These are phyloP conservation scores for Asarcornis scutulata DNA, from an alignment of 2,113 vertebrate genomes.

Conservation along the genomic window DNA sequence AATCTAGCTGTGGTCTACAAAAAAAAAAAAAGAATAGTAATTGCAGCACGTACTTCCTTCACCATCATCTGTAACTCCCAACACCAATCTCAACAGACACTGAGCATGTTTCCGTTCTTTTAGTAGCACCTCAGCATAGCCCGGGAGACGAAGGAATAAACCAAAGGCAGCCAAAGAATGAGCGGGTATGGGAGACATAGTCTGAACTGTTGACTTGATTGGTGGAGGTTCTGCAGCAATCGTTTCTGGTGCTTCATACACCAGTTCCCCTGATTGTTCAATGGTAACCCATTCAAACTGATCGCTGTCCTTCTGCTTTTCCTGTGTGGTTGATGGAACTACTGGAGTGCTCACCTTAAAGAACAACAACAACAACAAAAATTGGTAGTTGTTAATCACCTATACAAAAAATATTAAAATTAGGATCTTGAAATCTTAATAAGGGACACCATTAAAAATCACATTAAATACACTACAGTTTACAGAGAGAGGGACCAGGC, in stretches of 20 bases:
- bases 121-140: constrained; percentile 96
- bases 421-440: not conserved
- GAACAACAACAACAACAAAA: not conserved
- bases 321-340: constrained; percentile 90
- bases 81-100: constrained; percentile 95
- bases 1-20: constrained; percentile 32
- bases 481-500: not conserved
- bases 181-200: constrained; percentile 96
- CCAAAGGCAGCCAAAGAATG: constrained; percentile 98
- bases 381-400: not conserved
- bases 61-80: constrained; percentile 97
- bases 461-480: not conserved
- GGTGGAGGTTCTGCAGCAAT: constrained; percentile 93
- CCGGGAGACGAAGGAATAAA: constrained; percentile 95
- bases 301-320: constrained; percentile 97
- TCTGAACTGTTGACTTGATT: constrained; percentile 94
- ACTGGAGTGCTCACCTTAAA: constrained; percentile 94
- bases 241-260: constrained; percentile 96
- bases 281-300: constrained; percentile 99
- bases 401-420: not conserved
- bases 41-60: constrained; percentile 94
- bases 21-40: constrained; percentile 47
- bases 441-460: not conserved
- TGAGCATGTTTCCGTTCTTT: constrained; percentile 98
- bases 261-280: constrained; percentile 95